Percentiles rank a stretch among this genome's conserved stretches.
These are phyloP conservation scores for Lepeophtheirus nordmannii DNA, from an alignment of 2,888 invertebrate species.

Conservation along the genomic window DNA sequence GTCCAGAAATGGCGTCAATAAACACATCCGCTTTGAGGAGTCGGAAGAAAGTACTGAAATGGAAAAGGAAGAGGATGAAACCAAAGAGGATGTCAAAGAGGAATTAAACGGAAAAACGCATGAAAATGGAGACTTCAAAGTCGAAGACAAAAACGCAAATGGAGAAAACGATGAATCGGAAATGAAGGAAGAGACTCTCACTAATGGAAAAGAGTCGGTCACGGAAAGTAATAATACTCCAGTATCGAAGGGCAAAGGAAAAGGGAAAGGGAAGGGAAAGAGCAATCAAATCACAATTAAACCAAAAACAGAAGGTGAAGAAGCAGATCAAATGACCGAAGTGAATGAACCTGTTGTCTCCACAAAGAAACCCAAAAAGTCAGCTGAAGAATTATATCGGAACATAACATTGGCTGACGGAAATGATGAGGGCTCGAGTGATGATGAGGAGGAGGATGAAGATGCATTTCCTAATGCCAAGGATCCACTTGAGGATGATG, in stretches of 20 bases:
- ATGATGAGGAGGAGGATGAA: conserved; percentile 24
- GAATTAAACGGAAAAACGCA: not conserved
- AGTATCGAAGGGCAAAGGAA: conserved; percentile 21
- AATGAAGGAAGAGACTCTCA: conserved; percentile 11
- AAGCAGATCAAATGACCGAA: not conserved
- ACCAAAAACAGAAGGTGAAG: not conserved
- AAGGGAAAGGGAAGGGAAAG: conserved; percentile 25
- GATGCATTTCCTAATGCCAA: conserved; percentile 9
- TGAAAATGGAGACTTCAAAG: conserved; percentile 8
- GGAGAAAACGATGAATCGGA: conserved; percentile 11
- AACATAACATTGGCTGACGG: conserved; percentile 3
- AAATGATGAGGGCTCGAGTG: not conserved
- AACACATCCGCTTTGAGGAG: not conserved
- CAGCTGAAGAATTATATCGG: conserved; percentile 12
- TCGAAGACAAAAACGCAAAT: conserved; percentile 5
- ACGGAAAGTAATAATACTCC: conserved; percentile 5
- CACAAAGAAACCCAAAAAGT: not conserved
- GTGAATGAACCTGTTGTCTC: not conserved
- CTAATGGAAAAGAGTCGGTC: conserved; percentile 18
- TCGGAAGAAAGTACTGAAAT: not conserved
- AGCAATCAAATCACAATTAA: conserved; percentile 10
- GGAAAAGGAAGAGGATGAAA: conserved; percentile 25
- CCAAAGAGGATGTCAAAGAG: conserved; percentile 5
- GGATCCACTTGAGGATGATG: conserved; percentile 29
- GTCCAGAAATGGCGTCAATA: not conserved